Base-by-base conservation (phyloP, 1,140 invertebrate genomes). In the Hycleus cichorii region DNA sequence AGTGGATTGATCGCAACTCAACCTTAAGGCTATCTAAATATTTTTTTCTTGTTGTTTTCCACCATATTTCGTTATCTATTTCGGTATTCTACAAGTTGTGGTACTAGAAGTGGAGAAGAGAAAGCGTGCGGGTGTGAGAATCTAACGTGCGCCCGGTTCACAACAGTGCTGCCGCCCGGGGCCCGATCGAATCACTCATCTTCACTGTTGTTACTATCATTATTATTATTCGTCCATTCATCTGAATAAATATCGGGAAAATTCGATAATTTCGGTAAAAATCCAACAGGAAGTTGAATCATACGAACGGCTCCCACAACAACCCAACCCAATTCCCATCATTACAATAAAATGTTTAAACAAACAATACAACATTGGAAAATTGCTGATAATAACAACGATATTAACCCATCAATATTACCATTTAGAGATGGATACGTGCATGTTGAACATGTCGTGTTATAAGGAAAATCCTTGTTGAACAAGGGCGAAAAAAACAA, bases 91-190 rank as follows among this genome's bases (percentile, higher is more conserved):
- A 18, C 18, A 18, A 18, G 18, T 18, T 18, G 18, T 18, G 18
- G 18, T 18, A 18, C 45, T 24, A 48, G 6, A 40, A 38, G 47
- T 11, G 43, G 27, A 47, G 58, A 53, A 54, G 61, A 52, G 64
- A 63, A 64, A 63, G 66, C 64, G 66, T 68, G 68, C 68, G 68
- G 68, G 68, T 69, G 68, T 69, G 68, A 69, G 68, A 69, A 69
- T 66, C 63, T 62, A 63, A 61, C 57, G 58, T 64, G 66, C 64
- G 64, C 64, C 55, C 57, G 64, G 68, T 69, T 69, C 68, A 69
- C 68, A 69, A 68, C 67, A 62, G 58, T 59, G 57, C 59, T 67
- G 59, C 62, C 48, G 55, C 64, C 64, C 40, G 3, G 47, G 44
- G 52, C 60, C 58, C 59, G 52, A 58, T 58, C 56, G 50, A 49